Base-by-base conservation (phyloP, 2,888 invertebrate species). In the Stenolophus ochropezus region DNA sequence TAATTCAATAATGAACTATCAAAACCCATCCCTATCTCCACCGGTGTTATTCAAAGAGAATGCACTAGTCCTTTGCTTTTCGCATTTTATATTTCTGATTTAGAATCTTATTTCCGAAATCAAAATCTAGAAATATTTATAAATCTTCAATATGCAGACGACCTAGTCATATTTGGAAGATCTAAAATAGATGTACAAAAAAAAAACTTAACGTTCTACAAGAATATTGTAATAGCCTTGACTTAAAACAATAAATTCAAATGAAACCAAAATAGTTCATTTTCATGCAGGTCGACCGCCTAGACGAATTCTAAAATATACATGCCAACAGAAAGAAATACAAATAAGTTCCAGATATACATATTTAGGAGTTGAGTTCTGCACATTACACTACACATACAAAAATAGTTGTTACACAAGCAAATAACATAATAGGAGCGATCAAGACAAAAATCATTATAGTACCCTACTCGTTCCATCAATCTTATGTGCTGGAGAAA, bases 131-230 rank as follows among this genome's bases (percentile, higher is more conserved):
- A n/a, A n/a, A n/a, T n/a, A n/a, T n/a, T n/a, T n/a, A n/a, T n/a
- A n/a, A n/a, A n/a, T n/a, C 18, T 76, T 4, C 76, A 42, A n/a
- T 76, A 76, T 14, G 76, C 76, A 11, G 58, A 76, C 27, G 58
- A 76, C 33, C 8, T 76, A 14, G 76, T 76, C 4, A 27, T 58
- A 14, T 56, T 25, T 14, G 14, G 56, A 6, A 76, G 21, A 56
- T 25, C 56, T 20, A 21, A 18, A 27, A 27, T 18, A 11, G 23
- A 58, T 25, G 21, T 23, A 20, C 25, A 53, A 25, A 53, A 27
- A 58, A 53, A 33, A 33, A 33, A 33, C 33, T 23, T 1, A 2
- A 14, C n/a, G 69, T 33, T 11, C 18, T 69, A 27, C 27, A 69
- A 1, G 18, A 76, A 5, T 76, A 58, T 8, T 33, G 33, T 33